Base-by-base conservation (phyloP, 2,113 vertebrate genomes). In the Gorsachius goisagi region DNA sequence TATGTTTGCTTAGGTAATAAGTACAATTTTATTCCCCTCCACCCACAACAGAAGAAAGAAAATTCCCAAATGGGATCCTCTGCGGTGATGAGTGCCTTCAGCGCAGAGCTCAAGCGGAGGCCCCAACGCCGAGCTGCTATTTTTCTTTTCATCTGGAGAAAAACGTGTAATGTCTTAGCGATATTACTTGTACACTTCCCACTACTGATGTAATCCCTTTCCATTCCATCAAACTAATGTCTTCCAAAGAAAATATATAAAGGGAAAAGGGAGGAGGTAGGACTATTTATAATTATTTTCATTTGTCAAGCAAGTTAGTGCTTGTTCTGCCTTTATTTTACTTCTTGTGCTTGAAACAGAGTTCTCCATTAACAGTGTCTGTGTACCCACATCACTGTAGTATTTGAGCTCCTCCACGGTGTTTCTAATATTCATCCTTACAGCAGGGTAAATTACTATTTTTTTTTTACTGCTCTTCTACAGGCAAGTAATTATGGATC, bases 211-310 rank as follows among this genome's bases (percentile, higher is more conserved):
- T 89, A 87, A 92, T 95, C 50, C 47, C 19, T 69, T 89, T 90
- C 80, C 72, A 81, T 95, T 92, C 89, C 89, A 81, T 93, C 64
- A 92, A 90, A 89, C 26, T 74, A 59, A 93, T 86, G 59, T 92
- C 72, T 95, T 90, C 81, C 90, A 95, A 80, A 4, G 18, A 94
- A 95, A 96, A 96, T 74, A 73, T 5, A 17, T 90, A 71, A 88
- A 95, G 67, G 75, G 74, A 94, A 76, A 92, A 93, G 59, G 90
- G 93, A 93, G 88, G 84, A 93, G 75, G 85, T 77, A 77, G 50
- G 16, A 63, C 72, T 88, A 77, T 83, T 88, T 71, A 75, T 92
- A 88, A 90, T 88, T 80, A 84, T 93, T 95, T 93, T 90, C 55
- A 93, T 77, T 96, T 96, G 59, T 93, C 76, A 93, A 81, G 68